Evolutionary conservation across 2,888 invertebrate species (phyloP), one percentile per base, ranked within the genome.

Genomic region (Nemurella pictetii): DNA sequence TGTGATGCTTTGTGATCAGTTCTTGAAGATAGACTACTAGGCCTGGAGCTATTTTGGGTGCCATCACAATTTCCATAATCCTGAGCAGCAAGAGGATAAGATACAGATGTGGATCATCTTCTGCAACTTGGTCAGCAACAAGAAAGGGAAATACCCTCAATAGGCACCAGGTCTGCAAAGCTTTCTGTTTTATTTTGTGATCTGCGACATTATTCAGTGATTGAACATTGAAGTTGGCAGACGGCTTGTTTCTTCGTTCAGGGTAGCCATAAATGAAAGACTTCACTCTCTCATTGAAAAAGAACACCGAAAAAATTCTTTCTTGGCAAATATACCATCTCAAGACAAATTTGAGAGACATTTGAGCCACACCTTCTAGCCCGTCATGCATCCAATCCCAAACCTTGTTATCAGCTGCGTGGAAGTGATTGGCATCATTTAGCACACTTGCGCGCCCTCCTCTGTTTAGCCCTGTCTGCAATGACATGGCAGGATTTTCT

Each of bases 1-100:
- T 78, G 26, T 83, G 83, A 35, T 87, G 87, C 30, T 86, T 85
- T 28, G 84, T 84, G 12, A 87, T 85, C 0, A 87, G 75, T 27
- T 55, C 32, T 84, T 84, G 82, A 83, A 87, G 85, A 29, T 84
- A 85, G 12, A 85, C 83, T 20, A 87, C 77, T 20, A 28, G 20
- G 81, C 26, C 25, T 20, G 20, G n/a, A 35, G 29, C n/a, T 55
- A 85, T 72, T 83, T 28, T 77, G 25, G 73, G 82, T 78, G 5
- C 87, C 85, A 87, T 87, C 2, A 86, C 86, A n/a, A 87, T 86
- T 84, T 87, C 87, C 86, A 87, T 87, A 26, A 88, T 87, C 84
- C 84, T 26, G 0, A 87, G 80, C 35, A 87, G 82, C 32, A 80
- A 78, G 9, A 86, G 78, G 83, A 87, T 74, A 0, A 87, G 75